phyloP scores from a whole-genome alignment of 2,888 invertebrate species.

The Nomada flava region DNA sequence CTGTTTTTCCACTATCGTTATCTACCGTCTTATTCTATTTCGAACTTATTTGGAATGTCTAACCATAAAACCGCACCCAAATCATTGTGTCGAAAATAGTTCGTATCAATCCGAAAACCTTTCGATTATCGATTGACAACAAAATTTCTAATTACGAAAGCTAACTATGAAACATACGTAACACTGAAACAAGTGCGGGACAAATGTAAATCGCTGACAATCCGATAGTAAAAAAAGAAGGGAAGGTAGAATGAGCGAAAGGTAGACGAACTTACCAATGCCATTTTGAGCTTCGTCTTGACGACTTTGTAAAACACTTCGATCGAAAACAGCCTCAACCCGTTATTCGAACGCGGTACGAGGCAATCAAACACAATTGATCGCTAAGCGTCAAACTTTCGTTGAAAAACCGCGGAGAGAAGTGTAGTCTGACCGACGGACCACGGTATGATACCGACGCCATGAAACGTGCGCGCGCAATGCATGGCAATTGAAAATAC shows the following conservation, averaged over 20 bases:
- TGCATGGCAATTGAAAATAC: slow-evolving; percentile 37
- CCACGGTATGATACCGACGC: slow-evolving; percentile 48
- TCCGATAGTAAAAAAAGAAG: slow-evolving; percentile 43
- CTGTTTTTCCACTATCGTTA: not conserved
- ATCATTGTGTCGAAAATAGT: slow-evolving; percentile 14
- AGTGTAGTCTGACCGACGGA: slow-evolving; percentile 14
- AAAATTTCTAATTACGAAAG: not conserved
- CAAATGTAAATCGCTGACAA: slow-evolving; percentile 21
- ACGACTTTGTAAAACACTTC: slow-evolving; percentile 53
- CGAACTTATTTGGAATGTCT: slow-evolving; percentile 25
- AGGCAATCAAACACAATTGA: not conserved
- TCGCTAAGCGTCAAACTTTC: slow-evolving; percentile 5
- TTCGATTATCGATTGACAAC: not conserved
- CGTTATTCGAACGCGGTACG: slow-evolving; percentile 26
- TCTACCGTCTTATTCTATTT: not conserved
- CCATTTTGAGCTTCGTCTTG: slow-evolving; percentile 80
- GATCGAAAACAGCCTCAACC: slow-evolving; percentile 48
- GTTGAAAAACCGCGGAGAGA: slow-evolving; percentile 29
- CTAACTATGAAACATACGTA: not conserved
- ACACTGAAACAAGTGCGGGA: not conserved
- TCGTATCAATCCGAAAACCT: not conserved
- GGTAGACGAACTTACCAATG: slow-evolving; percentile 73
- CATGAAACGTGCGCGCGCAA: slow-evolving; percentile 55
- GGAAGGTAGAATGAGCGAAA: slow-evolving; percentile 37
- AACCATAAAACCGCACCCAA: slow-evolving; percentile 73